Percentiles rank a stretch among this genome's conserved stretches.
These are phyloP conservation scores for Columba livia DNA, from an alignment of 2,113 vertebrate species.

Conservation along the genomic window DNA sequence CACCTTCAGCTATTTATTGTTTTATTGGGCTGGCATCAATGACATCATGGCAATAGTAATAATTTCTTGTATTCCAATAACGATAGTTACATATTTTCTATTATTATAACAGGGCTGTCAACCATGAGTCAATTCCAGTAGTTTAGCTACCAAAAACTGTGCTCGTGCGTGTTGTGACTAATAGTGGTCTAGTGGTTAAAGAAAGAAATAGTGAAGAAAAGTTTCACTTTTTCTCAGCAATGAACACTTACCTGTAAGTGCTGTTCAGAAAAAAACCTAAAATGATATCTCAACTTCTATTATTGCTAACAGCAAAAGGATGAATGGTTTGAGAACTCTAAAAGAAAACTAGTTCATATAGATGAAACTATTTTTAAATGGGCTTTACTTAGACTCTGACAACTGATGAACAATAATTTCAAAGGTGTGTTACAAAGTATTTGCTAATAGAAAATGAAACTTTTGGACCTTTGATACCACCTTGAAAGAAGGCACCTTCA, in stretches of 20 bases:
- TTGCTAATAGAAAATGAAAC: slow-evolving; percentile 11
- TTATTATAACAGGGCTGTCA: background rate
- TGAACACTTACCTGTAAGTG: background rate
- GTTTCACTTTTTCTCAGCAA: background rate
- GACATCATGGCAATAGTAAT: background rate
- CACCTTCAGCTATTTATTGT: background rate
- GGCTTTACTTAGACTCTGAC: background rate
- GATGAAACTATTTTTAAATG: background rate
- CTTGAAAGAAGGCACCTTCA: slow-evolving; percentile 1
- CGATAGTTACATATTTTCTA: background rate
- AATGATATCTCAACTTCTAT: background rate
- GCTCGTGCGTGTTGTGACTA: background rate
- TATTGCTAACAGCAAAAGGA: background rate
- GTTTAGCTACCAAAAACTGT: background rate
- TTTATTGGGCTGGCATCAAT: background rate
- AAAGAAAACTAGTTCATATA: background rate
- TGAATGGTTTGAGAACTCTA: background rate
- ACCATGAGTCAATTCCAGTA: background rate
- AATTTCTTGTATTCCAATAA: background rate
- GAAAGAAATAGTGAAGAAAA: background rate
- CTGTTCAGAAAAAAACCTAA: background rate
- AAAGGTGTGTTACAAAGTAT: background rate
- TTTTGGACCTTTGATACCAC: background rate
- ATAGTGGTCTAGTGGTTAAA: background rate
- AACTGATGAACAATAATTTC: background rate